phyloP scores from a whole-genome alignment of 2,113 vertebrate genomes.

The Vidua chalybeata region DNA sequence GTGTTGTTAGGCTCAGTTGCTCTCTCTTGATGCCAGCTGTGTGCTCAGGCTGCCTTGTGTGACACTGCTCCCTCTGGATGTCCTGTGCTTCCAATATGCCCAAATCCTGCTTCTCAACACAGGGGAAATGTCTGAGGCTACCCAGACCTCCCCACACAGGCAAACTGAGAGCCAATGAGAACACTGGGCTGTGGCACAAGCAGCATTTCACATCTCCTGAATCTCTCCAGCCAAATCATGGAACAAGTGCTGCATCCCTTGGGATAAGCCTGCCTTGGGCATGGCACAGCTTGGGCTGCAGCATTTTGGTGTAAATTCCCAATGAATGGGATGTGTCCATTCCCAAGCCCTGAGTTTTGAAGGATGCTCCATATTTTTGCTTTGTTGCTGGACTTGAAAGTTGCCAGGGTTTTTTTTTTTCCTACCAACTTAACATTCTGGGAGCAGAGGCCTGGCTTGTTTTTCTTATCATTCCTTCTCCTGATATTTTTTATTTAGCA shows the following conservation, averaged over 20 bases:
- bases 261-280: background rate
- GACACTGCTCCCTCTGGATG: background rate
- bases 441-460: background rate
- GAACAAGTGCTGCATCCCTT: background rate
- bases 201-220: background rate
- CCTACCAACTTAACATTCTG: background rate
- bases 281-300: background rate
- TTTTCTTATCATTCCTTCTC: slow-evolving; percentile 41
- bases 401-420: background rate
- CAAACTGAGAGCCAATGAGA: background rate
- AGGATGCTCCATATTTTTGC: background rate
- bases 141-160: background rate
- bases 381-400: background rate
- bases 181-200: background rate
- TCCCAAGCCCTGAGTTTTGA: background rate
- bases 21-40: background rate
- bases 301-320: background rate
- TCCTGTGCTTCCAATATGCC: background rate
- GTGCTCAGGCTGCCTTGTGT: background rate
- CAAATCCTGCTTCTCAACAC: background rate
- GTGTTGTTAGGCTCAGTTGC: background rate
- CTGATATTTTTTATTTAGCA: slow-evolving; percentile 56
- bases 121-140: background rate
- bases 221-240: background rate
- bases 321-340: background rate